Percentiles rank a stretch among this genome's conserved stretches.
These are phyloP conservation scores for Chlorocebus sabaeus DNA, from an alignment of 2,113 vertebrate genomes.

Conservation along the genomic window DNA sequence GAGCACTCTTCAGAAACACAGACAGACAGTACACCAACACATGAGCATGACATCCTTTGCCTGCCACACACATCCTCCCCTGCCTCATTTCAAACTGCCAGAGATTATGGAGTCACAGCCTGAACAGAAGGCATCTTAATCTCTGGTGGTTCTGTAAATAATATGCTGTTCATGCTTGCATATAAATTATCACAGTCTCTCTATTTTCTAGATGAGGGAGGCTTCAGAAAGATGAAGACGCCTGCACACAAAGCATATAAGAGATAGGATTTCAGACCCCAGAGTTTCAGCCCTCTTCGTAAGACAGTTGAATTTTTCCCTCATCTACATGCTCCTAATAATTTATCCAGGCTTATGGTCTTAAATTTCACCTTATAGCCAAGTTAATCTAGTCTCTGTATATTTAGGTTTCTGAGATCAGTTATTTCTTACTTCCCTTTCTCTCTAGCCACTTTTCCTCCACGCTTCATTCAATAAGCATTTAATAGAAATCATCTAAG, in stretches of 20 bases:
- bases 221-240: constrained; percentile 43
- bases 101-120: constrained; percentile 39
- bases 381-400: not conserved
- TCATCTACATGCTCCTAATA: not conserved
- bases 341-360: not conserved
- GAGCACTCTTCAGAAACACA: not conserved
- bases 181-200: constrained; percentile 46
- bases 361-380: constrained; percentile 6
- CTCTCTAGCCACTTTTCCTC: not conserved
- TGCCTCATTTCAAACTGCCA: constrained; percentile 16
- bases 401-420: not conserved
- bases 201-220: constrained; percentile 58
- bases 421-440: not conserved
- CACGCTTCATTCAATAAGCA: not conserved
- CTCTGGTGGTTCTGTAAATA: constrained; percentile 53
- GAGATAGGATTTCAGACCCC: not conserved
- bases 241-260: not conserved
- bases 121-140: constrained; percentile 62
- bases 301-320: not conserved
- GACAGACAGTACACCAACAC: not conserved
- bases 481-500: not conserved
- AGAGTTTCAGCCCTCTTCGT: not conserved
- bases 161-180: not conserved
- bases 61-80: not conserved
- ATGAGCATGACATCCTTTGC: not conserved